A percentile compares a stretch with the other conserved stretches of the same genome.
phyloP scores from a whole-genome alignment of 2,888 invertebrate species.

The Habroteleia sp. region DNA sequence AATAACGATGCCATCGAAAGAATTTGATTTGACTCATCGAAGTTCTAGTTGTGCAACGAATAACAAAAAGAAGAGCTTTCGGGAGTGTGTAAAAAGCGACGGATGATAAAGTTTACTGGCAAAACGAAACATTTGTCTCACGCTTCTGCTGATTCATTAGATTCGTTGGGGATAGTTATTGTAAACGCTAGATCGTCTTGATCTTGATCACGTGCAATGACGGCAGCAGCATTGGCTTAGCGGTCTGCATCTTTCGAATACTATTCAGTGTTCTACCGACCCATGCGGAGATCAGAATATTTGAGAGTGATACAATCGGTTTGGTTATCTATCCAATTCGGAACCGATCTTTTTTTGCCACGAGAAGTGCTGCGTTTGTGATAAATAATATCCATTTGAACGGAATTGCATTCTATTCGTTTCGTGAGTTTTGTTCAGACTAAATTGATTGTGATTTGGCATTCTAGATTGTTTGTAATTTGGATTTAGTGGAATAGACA shows the following conservation, averaged over 20 bases:
- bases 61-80: too few species aligned
- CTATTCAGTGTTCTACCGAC: slow-evolving; percentile 42
- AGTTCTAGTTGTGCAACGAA: too few species aligned
- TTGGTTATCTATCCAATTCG: slow-evolving; percentile 14
- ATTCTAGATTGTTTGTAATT: too few species aligned
- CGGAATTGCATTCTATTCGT: too few species aligned
- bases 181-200: slow-evolving; percentile 34
- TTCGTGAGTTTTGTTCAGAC: too few species aligned
- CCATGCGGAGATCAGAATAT: slow-evolving; percentile 38
- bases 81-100: background rate
- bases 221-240: slow-evolving; percentile 39
- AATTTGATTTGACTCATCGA: too few species aligned
- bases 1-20: too few species aligned
- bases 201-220: slow-evolving; percentile 56
- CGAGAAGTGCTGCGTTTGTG: too few species aligned
- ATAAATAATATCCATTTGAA: too few species aligned
- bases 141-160: slow-evolving; percentile 27
- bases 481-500: too few species aligned
- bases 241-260: slow-evolving; percentile 44
- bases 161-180: slow-evolving; percentile 24
- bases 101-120: slow-evolving; percentile 6
- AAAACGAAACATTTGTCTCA: slow-evolving; percentile 7
- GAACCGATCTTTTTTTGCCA: slow-evolving; percentile 7
- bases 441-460: too few species aligned
- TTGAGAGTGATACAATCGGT: slow-evolving; percentile 29